phyloP scores from a whole-genome alignment of 2,113 vertebrate species.

The Nyctereutes procyonoides region DNA sequence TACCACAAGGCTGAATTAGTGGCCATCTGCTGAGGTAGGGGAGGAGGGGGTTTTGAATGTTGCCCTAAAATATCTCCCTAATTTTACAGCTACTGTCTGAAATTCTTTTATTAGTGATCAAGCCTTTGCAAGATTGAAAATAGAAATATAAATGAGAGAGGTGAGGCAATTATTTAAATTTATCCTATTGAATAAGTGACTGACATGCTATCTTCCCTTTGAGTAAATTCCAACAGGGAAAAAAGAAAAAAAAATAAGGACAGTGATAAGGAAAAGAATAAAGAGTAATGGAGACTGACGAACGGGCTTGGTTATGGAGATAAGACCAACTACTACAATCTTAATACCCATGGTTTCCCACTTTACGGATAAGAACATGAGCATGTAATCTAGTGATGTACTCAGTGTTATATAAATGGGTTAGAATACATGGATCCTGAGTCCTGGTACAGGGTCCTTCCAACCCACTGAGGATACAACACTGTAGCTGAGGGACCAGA shows the following conservation, averaged over 20 bases:
- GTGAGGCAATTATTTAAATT: slow-evolving; percentile 44
- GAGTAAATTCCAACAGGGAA: slow-evolving; percentile 28
- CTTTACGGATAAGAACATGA: not conserved
- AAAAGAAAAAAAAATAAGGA: slow-evolving; percentile 56
- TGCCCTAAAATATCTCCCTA: not conserved
- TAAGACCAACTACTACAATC: not conserved
- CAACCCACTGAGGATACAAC: not conserved
- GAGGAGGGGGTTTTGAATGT: not conserved
- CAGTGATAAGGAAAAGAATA: not conserved
- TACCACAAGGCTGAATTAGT: not conserved
- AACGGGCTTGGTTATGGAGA: not conserved
- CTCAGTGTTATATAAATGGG: not conserved
- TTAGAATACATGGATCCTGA: not conserved
- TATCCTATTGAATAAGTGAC: not conserved
- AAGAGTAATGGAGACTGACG: not conserved
- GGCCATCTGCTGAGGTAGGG: not conserved
- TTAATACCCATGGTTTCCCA: not conserved
- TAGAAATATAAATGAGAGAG: slow-evolving; percentile 15
- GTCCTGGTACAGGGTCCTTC: not conserved
- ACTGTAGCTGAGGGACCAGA: not conserved
- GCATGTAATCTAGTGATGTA: not conserved
- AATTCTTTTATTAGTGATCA: not conserved
- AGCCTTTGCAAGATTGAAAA: slow-evolving; percentile 5
- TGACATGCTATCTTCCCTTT: not conserved
- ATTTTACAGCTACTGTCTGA: slow-evolving; percentile 23